Evolutionary conservation across 2,888 invertebrate genomes (phyloP).

Genomic region (Leptinotarsa haldemani): DNA sequence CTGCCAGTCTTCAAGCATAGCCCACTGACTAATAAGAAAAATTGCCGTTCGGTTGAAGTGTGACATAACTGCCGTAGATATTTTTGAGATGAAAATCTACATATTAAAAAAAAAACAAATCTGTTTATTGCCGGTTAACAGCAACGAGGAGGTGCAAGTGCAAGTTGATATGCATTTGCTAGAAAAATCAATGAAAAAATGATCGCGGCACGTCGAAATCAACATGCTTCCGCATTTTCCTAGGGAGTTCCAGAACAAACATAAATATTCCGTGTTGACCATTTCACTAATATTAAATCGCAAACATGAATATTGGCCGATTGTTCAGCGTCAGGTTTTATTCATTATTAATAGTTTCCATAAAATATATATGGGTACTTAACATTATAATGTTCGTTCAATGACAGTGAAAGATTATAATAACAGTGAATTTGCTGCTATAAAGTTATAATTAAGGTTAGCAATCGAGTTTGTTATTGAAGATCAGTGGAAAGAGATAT

Average conservation of each 20-base stretch:
- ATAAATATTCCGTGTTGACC: not conserved
- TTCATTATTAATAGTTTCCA: conserved; percentile 3
- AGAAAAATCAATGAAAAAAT: too few species aligned
- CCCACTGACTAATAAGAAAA: too few species aligned
- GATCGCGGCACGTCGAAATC: not conserved
- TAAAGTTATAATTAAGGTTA: not conserved
- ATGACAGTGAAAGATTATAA: not conserved
- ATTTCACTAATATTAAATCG: not conserved
- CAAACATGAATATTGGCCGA: not conserved
- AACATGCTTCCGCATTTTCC: not conserved
- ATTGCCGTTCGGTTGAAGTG: too few species aligned
- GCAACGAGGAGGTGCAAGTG: too few species aligned
- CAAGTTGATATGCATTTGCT: too few species aligned
- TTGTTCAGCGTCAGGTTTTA: not conserved
- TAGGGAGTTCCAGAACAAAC: not conserved
- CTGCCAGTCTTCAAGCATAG: too few species aligned
- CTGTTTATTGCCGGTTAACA: too few species aligned
- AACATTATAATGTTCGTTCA: not conserved
- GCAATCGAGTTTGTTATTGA: not conserved
- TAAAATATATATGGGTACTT: not conserved
- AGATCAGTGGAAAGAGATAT: not conserved
- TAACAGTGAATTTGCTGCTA: not conserved
- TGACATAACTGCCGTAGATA: too few species aligned
- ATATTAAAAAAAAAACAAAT: too few species aligned
- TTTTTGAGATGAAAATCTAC: too few species aligned